Conservation (phyloP, 2,797 vertebrate genomes). For the Enteromius argenteus region DNA sequence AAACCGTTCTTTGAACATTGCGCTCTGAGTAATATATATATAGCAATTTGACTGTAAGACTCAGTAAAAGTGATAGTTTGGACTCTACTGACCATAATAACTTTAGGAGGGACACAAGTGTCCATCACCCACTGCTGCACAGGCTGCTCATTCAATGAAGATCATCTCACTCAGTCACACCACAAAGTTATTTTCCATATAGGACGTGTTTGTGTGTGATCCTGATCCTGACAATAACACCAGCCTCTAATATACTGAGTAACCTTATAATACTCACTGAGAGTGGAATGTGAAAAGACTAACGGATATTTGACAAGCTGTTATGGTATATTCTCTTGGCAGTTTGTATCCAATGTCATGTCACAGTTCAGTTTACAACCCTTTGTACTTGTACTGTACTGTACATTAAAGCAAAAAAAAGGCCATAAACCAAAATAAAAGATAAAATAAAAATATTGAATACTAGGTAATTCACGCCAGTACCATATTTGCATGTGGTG, state of each 20-base stretch:
- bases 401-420: not conserved
- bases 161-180: slow-evolving; percentile 29
- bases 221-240: not conserved
- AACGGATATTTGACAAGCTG: not conserved
- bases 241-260: not conserved
- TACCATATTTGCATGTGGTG: too few relatives aligned
- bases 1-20: not conserved
- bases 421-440: not conserved
- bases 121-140: slow-evolving; percentile 63
- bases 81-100: slow-evolving; percentile 73
- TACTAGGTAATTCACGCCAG: too few relatives aligned
- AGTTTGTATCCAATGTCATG: not conserved
- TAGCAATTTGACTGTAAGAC: slow-evolving; percentile 59
- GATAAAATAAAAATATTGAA: too few relatives aligned
- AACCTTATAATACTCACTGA: not conserved
- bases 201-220: not conserved
- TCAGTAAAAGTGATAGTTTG: slow-evolving; percentile 67
- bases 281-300: not conserved
- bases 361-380: not conserved
- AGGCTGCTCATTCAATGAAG: slow-evolving; percentile 34
- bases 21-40: slow-evolving; percentile 54
- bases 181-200: slow-evolving; percentile 37
- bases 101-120: slow-evolving; percentile 56
- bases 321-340: slow-evolving; percentile 2
- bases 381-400: not conserved